These are phyloP conservation scores for Dicaeum eximium DNA, from an alignment of 2,113 vertebrate genomes.

Conservation along the genomic window DNA sequence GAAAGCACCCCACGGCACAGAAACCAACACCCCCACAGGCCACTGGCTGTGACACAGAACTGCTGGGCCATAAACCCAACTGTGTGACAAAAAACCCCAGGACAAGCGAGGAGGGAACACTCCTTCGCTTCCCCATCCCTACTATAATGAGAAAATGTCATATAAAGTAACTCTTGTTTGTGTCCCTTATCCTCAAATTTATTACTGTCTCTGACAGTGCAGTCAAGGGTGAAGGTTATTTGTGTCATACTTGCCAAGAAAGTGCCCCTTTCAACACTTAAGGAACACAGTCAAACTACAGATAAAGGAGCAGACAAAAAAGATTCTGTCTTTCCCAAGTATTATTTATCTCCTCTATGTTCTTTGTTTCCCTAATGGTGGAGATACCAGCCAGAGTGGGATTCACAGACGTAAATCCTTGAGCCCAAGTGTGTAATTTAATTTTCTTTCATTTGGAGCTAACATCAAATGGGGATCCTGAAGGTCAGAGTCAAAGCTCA, in stretches of 20 bases:
- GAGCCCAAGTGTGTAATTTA: conserved; percentile 12
- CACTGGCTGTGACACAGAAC: neutral
- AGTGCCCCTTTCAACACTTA: conserved; percentile 72
- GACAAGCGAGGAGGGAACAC: neutral
- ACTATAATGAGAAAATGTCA: conserved; percentile 24
- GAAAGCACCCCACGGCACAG: neutral
- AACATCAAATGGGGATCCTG: neutral
- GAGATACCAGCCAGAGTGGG: conserved; percentile 20
- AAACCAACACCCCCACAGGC: accelerated
- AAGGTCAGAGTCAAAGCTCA: neutral
- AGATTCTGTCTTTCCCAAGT: conserved; percentile 48
- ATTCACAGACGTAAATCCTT: conserved; percentile 21
- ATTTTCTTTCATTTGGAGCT: conserved; percentile 10
- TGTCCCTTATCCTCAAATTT: conserved; percentile 11
- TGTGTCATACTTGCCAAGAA: conserved; percentile 53
- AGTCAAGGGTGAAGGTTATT: conserved; percentile 74
- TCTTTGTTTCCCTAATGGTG: conserved; percentile 35
- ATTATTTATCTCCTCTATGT: conserved; percentile 59
- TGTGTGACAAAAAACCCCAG: neutral
- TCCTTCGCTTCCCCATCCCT: neutral
- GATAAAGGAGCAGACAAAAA: conserved; percentile 57
- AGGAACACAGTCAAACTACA: conserved; percentile 49
- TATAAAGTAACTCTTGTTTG: neutral
- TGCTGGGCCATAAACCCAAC: neutral
- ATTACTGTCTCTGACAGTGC: conserved; percentile 29